These are phyloP conservation scores for Rhadina sibilatrix DNA, from an alignment of 2,113 vertebrate genomes.

Conservation along the genomic window DNA sequence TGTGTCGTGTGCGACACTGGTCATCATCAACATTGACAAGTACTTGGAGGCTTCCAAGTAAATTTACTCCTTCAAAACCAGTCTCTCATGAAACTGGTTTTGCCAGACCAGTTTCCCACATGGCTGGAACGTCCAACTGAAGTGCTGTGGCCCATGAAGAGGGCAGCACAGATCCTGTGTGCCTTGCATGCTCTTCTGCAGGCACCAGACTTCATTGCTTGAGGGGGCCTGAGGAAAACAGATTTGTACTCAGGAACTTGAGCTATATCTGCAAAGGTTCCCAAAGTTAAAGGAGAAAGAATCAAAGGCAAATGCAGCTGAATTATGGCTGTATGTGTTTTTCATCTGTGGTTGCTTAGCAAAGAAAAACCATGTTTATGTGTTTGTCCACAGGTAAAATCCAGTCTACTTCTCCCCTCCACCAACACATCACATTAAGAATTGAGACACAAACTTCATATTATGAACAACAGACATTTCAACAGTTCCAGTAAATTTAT, in stretches of 20 bases:
- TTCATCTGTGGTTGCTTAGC: not conserved
- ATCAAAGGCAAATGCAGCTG: not conserved
- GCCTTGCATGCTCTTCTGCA: not conserved
- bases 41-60: not conserved
- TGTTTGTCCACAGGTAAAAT: not conserved
- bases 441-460: not conserved
- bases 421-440: not conserved
- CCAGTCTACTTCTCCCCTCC: not conserved
- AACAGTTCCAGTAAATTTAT: not conserved
- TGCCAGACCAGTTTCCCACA: not conserved
- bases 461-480: not conserved
- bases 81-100: not conserved
- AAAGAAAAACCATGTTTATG: not conserved
- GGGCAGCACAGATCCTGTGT: not conserved
- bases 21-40: not conserved
- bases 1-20: not conserved
- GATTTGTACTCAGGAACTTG: not conserved
- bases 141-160: fast-evolving
- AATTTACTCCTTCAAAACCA: not conserved
- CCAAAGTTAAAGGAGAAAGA: not conserved
- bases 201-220: not conserved
- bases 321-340: not conserved
- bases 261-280: not conserved
- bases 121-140: not conserved
- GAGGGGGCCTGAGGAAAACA: not conserved